Base-by-base conservation (phyloP, 2,888 invertebrate genomes). In the Willowsia nigromaculata region DNA sequence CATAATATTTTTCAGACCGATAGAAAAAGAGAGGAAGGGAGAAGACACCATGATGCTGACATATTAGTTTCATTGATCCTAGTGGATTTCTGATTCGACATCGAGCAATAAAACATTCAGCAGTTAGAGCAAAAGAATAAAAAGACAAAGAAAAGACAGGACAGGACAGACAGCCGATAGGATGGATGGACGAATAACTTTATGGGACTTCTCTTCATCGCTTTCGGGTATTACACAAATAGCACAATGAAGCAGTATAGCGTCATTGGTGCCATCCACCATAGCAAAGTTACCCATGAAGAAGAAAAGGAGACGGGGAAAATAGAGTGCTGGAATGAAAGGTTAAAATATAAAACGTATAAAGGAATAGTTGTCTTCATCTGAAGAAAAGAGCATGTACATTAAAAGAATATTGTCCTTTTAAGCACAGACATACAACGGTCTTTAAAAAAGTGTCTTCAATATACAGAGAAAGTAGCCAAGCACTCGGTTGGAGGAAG, bases 1-100 rank as follows among this genome's bases (percentile, higher is more conserved):
- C 50, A 76, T 76, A 76, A 76, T 50, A 76, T 76, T 76, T 76
- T 76, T 82, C 43, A 43, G 40, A 13, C 68, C 13, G 40, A 82
- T 27, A 59, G 33, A 43, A 65, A 62, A 40, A 62, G 25, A 33
- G 43, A 30, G 25, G 18, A 74, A 84, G 56, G 37, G 74, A 40
- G n/a, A 78, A 30, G 50, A 33, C 43, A 71, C 68, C 47, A 27
- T 81, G 87, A 87, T 53, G 53, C 81, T 81, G 87, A 87, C 81
- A 87, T 81, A 87, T 87, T 87, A 87, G 87, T 87, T 87, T 81
- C 71, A 80, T 71, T 87, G 87, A 87, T 81, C 76, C 85, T 50
- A 18, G 78, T 53, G 65, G 85, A 71, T 81, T 56, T 71, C 87
- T 81, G 68, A 81, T 68, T 87, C 76, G 81, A 87, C 87, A 81